Base-by-base conservation (phyloP, 2,113 vertebrate genomes). In the Lycocorax pyrrhopterus region DNA sequence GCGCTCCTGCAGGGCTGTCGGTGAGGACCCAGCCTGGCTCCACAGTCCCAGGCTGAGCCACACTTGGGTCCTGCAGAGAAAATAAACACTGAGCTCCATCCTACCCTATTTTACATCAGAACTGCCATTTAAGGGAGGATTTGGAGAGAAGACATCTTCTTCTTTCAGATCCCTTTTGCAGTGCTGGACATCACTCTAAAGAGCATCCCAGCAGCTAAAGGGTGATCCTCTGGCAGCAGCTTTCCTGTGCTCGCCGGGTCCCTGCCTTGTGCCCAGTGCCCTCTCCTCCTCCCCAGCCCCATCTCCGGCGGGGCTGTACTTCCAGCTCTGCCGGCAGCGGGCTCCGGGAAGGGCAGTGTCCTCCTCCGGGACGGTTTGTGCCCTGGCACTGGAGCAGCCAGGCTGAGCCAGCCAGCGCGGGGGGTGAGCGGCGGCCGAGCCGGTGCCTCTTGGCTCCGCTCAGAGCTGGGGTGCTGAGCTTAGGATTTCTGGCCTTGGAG, bases 121-220 rank as follows among this genome's bases (percentile, higher is more conserved):
- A 66, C 89, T 93, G 89, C 93, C 89, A 91, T 94, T 92, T 94
- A 87, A 92, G 69, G 89, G 81, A 95, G 81, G 44, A 21, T 87
- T 79, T 79, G 66, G 49, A 94, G 73, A 74, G 58, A 35, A 85
- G 78, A 66, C 51, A 62, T 76, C 73, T 74, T 95, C 30, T 88
- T 68, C 27, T 88, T 69, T 63, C 62, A 30, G 30, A 56, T 60
- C 51, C 16, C 49, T 91, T 72, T 82, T 55, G 19, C 62, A 62
- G 30, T 1, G 0, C 58, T 10, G 74, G 62, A 82, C 74, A 37
- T 68, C 0, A 0, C 73, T 66, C 37, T 43, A 3, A 0, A 3
- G 33, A 80, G 33, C 63, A 84, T 30, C 83, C 51, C 46, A 23
- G 86, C 47, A 84, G 64, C 53, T 33, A 22, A 44, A 47, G 72